phyloP scores from a whole-genome alignment of 2,113 vertebrate species.

The Lepidothrix coronata region DNA sequence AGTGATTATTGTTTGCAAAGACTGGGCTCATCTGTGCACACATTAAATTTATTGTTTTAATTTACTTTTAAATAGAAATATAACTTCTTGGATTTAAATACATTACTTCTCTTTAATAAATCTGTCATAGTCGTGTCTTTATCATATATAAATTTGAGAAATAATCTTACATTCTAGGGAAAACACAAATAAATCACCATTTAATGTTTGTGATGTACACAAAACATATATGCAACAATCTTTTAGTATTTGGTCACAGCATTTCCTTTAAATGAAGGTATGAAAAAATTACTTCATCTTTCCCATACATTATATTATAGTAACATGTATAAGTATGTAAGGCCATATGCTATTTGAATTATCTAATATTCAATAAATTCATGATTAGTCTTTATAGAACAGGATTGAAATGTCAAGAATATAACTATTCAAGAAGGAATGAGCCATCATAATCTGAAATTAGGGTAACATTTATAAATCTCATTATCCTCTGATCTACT shows the following conservation, averaged over 20 bases:
- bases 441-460: not conserved
- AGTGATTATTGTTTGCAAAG: constrained; percentile 74
- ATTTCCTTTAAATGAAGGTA: constrained; percentile 22
- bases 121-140: constrained; percentile 71
- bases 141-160: constrained; percentile 73
- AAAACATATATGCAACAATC: constrained; percentile 36
- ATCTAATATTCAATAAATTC: not conserved
- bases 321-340: constrained; percentile 1
- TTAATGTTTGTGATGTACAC: constrained; percentile 45
- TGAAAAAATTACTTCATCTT: not conserved
- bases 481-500: not conserved
- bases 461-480: not conserved
- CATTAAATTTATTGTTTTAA: constrained; percentile 83
- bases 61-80: constrained; percentile 82
- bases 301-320: not conserved
- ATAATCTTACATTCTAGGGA: constrained; percentile 69
- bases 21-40: constrained; percentile 69
- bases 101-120: constrained; percentile 80
- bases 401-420: not conserved
- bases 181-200: constrained; percentile 38
- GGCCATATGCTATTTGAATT: not conserved
- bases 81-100: constrained; percentile 74
- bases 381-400: constrained; percentile 1
- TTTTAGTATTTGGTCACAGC: not conserved
- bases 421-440: not conserved